Percentiles rank a stretch among this genome's conserved stretches.
Conservation (phyloP, 1,140 invertebrate species). For the Atopsyche davidsoni region DNA sequence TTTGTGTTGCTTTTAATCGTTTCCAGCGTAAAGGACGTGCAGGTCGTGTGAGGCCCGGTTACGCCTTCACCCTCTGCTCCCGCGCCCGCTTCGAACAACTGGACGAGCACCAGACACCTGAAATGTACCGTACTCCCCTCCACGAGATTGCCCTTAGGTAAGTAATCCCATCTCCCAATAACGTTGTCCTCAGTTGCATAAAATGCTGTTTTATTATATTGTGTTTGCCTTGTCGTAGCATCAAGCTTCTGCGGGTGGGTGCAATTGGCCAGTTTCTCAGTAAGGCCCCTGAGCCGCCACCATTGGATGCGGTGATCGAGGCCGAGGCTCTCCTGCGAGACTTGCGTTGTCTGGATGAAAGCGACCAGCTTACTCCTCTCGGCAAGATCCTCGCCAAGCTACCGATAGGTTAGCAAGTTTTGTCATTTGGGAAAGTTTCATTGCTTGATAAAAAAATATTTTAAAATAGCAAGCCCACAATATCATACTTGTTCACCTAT, state of each 20-base stretch:
- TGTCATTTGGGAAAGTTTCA: too few relatives aligned
- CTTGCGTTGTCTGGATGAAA: slow-evolving; percentile 80
- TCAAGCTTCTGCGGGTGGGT: slow-evolving; percentile 80
- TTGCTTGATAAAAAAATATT: too few relatives aligned
- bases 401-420: slow-evolving; percentile 55
- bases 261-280: slow-evolving; percentile 86
- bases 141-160: slow-evolving; percentile 79
- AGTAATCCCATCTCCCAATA: slow-evolving; percentile 11
- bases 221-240: slow-evolving; percentile 32
- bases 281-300: slow-evolving; percentile 91
- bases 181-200: background rate
- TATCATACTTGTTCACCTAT: too few relatives aligned
- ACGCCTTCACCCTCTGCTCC: slow-evolving; percentile 86
- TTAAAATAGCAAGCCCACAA: too few relatives aligned
- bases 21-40: slow-evolving; percentile 78
- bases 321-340: slow-evolving; percentile 71
- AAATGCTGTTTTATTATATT: background rate
- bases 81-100: slow-evolving; percentile 64
- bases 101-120: slow-evolving; percentile 88
- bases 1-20: too few relatives aligned
- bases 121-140: slow-evolving; percentile 92
- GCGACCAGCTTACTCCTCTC: slow-evolving; percentile 82
- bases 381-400: slow-evolving; percentile 88
- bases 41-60: slow-evolving; percentile 80
- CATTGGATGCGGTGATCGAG: slow-evolving; percentile 88